Evolutionary conservation across 2,888 invertebrate genomes (phyloP), one percentile per base, ranked within the genome.

Genomic region (Hyposoter didymator): DNA sequence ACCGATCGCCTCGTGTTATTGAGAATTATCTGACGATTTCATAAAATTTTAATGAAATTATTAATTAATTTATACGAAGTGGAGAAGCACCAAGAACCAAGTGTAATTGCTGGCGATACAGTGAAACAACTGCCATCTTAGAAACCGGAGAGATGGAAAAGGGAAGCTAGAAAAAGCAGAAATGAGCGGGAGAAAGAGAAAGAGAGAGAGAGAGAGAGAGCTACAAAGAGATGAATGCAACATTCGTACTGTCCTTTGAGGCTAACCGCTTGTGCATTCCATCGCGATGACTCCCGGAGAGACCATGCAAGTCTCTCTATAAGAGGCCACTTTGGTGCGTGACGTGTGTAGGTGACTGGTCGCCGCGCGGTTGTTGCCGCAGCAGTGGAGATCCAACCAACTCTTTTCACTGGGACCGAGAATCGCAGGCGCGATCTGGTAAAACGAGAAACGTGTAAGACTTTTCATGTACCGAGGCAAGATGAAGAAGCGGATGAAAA

Each of bases 241-340:
- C 78, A 72, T 73, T 52, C 79, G 84, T 81, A 64, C 59, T 81
- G 88, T 88, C 87, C 91, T 91, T 91, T 91, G 90, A 91, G 87
- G 47, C 79, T 75, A 88, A 91, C 91, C 91, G 91, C 91, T 88
- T 90, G 89, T 89, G 86, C 92, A 92, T 92, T 92, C 92, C 92
- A 91, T 89, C 89, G 91, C 85, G 91, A 91, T 92, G 92, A 92
- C 91, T 91, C 89, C 39, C 87, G 49, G 85, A 81, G 87, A 88
- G 87, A 84, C 82, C 67, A 64, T 47, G 67, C 17, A 80, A 78
- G 39, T 39, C 39, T 39, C 39, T 39, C 80, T 47, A 69, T 28
- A 79, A 81, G 84, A 78, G 78, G 76, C 80, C 78, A 81, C 84
- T 84, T 78, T 79, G 84, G 79, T 59, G 70, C 83, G 75, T 72